Evolutionary conservation across 2,888 invertebrate species (phyloP), one percentile per base, ranked within the genome.

Genomic region (Rhopalosiphum nymphaeae): DNA sequence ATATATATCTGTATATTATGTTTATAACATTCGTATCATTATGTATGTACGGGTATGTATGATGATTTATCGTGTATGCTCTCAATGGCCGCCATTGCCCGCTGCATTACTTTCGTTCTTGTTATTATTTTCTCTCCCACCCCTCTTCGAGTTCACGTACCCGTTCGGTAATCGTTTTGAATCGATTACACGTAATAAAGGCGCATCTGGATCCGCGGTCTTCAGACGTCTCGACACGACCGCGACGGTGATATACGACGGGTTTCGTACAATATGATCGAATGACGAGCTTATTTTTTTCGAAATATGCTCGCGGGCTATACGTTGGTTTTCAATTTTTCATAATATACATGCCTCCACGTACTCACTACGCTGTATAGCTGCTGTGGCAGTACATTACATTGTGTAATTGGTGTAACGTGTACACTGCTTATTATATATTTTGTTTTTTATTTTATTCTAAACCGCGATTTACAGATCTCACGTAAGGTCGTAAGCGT

Each of bases 101-200:
- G 36, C 1, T 36, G 36, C 44, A 9, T 78, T 78, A 36, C 36
- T 78, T 21, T 36, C 36, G 78, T 78, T 78, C 36, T 78, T 78
- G 36, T 78, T 36, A 78, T 78, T 78, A 78, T 78, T 78, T 36
- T 21, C 36, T 21, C 9, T 36, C 36, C 78, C 36, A 36, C 53
- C 78, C 78, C 36, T 21, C 36, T 78, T 78, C 21, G 78, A 36
- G 53, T 5, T 36, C 78, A 86, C 86, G 29, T 86, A 78, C 78
- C 78, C 84, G 84, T 84, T 91, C 53, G 91, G 44, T 85, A 91
- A 91, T 91, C 21, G 84, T 91, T 91, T 91, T 29, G 84, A 91
- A 91, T 85, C 91, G 42, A 84, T 84, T 42, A 42, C 56, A 56
- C 36, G 5, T 21, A 53, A 53, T 16, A 53, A 3, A 53, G 53